Conservation (phyloP, 1,140 invertebrate species). For the Drosophila kohkoa region DNA sequence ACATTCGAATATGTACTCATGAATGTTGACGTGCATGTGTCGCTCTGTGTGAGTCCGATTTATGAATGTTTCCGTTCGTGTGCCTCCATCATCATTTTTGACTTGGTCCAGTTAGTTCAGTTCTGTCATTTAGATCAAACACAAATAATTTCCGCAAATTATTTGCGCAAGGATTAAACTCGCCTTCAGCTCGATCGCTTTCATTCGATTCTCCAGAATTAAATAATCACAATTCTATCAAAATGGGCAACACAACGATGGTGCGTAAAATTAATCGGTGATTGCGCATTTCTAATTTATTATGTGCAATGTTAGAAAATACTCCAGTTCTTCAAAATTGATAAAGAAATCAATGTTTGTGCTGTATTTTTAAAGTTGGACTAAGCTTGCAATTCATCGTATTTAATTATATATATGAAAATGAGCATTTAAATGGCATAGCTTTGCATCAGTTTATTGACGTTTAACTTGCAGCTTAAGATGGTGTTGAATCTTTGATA, state of each 20-base stretch:
- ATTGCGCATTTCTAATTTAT: not conserved
- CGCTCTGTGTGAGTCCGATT: conserved; percentile 50
- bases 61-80: conserved; percentile 65
- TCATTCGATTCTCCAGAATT: not conserved
- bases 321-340: no score
- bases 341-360: not conserved
- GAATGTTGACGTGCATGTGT: conserved; percentile 46
- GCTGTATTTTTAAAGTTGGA: no score
- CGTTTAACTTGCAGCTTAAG: no score
- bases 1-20: conserved; percentile 11
- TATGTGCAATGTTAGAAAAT: not conserved
- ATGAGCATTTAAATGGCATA: no score
- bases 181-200: no score
- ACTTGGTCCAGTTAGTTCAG: conserved; percentile 69
- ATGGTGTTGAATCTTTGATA: no score
- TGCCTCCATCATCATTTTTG: conserved; percentile 62
- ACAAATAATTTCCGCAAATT: conserved; percentile 42
- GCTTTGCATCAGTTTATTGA: no score
- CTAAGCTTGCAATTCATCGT: no score
- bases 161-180: no score
- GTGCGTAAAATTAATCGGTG: conserved; percentile 33
- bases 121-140: conserved; percentile 69
- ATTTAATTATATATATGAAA: no score
- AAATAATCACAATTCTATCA: conserved; percentile 11
- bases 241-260: conserved; percentile 66